Conservation (phyloP, 92 coral and sea anemone genomes). For the Isaurus tuberculatus region DNA sequence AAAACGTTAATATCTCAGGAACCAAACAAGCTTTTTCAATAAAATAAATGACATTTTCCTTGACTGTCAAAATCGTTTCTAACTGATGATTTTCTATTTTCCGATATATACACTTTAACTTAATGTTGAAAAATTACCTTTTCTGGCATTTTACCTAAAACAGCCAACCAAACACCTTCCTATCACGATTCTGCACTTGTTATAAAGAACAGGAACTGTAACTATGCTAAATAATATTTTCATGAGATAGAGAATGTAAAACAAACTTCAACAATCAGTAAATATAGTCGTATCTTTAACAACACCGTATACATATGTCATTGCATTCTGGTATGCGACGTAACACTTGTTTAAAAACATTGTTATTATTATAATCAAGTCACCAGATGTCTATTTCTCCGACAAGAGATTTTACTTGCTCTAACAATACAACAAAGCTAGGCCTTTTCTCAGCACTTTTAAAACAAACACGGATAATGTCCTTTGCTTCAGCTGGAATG, state of each 20-base stretch:
- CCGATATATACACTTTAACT: constrained; percentile 20
- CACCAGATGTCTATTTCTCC: constrained; percentile 28
- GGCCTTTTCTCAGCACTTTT: constrained; percentile 38
- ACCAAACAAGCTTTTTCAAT: constrained; percentile 23
- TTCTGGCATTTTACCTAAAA: constrained; percentile 3
- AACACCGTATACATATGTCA: constrained; percentile 5
- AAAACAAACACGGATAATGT: constrained; percentile 32
- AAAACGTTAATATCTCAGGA: constrained; percentile 14
- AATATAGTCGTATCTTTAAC: constrained; percentile 6
- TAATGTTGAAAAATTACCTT: background rate
- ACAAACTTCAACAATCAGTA: constrained; percentile 3
- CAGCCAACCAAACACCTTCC: background rate
- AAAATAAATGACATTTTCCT: constrained; percentile 12
- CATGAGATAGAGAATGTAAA: background rate
- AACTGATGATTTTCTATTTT: constrained; percentile 10
- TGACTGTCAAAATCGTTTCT: constrained; percentile 16
- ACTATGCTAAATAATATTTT: constrained; percentile 4
- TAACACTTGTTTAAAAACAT: background rate
- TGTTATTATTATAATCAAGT: constrained; percentile 16
- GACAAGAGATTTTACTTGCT: constrained; percentile 8
- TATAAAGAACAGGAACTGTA: constrained; percentile 6
- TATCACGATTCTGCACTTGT: constrained; percentile 5
- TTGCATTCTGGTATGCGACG: background rate
- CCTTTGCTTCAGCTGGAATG: constrained; percentile 10
- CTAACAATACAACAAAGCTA: constrained; percentile 16